phyloP scores from a whole-genome alignment of 2,888 invertebrate species.

The Drymonia ruficornis region DNA sequence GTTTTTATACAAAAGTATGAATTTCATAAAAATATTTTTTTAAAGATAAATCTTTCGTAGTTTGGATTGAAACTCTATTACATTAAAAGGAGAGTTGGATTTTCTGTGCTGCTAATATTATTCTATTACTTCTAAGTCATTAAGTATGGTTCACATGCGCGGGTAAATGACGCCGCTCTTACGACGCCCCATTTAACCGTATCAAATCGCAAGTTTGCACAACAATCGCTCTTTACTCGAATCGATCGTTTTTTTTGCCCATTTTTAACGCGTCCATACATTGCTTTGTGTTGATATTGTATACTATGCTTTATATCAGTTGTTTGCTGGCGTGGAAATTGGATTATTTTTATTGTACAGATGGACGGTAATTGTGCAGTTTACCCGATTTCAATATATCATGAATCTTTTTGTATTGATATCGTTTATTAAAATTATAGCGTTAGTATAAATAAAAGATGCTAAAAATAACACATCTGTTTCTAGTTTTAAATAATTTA shows the following conservation, averaged over 20 bases:
- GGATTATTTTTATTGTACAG: conserved; percentile 78
- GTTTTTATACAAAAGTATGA: conserved; percentile 20
- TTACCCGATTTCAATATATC: conserved; percentile 70
- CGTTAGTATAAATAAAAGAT: background rate
- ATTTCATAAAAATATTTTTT: conserved; percentile 2
- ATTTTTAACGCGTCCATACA: conserved; percentile 73
- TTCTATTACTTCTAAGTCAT: conserved; percentile 72
- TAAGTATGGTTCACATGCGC: conserved; percentile 77
- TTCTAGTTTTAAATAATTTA: too few relatives aligned
- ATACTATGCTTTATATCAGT: conserved; percentile 51
- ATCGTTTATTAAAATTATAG: conserved; percentile 31
- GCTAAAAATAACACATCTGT: background rate
- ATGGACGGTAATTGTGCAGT: conserved; percentile 62
- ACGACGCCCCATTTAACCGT: conserved; percentile 80
- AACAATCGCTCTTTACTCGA: conserved; percentile 81
- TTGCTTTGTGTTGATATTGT: conserved; percentile 66
- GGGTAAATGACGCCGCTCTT: conserved; percentile 63
- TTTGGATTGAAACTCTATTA: background rate
- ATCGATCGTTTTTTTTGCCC: conserved; percentile 73
- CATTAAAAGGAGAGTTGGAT: conserved; percentile 12
- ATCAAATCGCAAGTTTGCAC: conserved; percentile 81
- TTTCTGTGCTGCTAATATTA: background rate
- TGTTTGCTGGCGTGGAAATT: conserved; percentile 78
- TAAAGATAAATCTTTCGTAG: background rate
- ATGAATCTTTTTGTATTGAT: conserved; percentile 34